A percentile compares a stretch with the other conserved stretches of the same genome.
These are phyloP conservation scores for Benthosema pterotum DNA, from an alignment of 2,797 vertebrate species.

Conservation along the genomic window DNA sequence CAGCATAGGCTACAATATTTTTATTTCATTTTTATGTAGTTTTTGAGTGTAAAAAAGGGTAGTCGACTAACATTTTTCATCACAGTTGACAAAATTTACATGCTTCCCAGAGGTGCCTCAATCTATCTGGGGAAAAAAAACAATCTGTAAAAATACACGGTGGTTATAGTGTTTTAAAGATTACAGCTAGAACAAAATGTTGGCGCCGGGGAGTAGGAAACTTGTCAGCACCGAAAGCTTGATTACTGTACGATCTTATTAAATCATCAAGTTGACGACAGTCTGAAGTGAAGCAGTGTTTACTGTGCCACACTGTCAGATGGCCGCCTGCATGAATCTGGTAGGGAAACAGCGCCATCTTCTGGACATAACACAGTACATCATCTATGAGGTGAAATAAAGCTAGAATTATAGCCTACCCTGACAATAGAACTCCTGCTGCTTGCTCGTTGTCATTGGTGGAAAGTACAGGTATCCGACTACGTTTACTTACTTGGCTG, in stretches of 20 bases:
- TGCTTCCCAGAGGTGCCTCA: slow-evolving; percentile 22
- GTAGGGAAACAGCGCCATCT: slow-evolving; percentile 57
- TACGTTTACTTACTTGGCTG: no score
- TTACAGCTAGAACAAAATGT: slow-evolving; percentile 47
- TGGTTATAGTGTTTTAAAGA: slow-evolving; percentile 22
- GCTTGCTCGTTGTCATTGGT: no score
- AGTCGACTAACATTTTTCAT: no score
- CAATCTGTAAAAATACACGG: slow-evolving; percentile 8
- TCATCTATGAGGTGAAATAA: not conserved
- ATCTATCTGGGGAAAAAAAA: not conserved
- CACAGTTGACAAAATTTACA: no score
- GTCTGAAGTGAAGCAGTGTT: slow-evolving; percentile 6
- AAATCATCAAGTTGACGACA: slow-evolving; percentile 34
- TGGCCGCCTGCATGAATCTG: not conserved
- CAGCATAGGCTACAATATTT: no score
- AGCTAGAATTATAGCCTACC: no score
- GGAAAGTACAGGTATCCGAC: no score
- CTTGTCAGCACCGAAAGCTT: slow-evolving; percentile 31
- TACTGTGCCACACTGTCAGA: not conserved
- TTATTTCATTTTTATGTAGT: no score
- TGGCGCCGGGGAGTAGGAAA: slow-evolving; percentile 28
- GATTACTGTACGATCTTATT: slow-evolving; percentile 45
- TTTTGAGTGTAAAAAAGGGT: no score
- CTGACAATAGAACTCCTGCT: no score
- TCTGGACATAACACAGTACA: slow-evolving; percentile 30